Percentiles rank a stretch among this genome's conserved stretches.
Conservation (phyloP, 2,888 invertebrate species). For the Drosophila parthenogenetica region DNA sequence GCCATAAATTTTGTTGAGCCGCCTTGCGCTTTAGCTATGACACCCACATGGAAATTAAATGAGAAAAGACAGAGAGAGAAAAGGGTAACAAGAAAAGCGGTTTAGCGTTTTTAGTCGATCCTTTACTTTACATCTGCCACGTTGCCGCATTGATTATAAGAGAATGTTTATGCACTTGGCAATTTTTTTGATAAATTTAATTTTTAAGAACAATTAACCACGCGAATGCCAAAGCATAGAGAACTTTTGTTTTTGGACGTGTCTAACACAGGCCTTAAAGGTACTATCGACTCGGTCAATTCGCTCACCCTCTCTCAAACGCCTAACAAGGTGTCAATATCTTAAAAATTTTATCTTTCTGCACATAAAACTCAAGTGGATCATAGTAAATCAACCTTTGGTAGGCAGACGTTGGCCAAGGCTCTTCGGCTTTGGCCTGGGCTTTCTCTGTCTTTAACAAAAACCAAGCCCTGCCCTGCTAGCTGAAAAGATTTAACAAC, state of each 20-base stretch:
- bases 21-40: conserved; percentile 52
- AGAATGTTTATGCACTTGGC: conserved; percentile 70
- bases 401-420: conserved; percentile 58
- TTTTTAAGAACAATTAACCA: conserved; percentile 78
- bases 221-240: conserved; percentile 58
- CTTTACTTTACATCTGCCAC: conserved; percentile 42
- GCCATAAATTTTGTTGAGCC: conserved; percentile 72
- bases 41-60: conserved; percentile 62
- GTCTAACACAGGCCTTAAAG: conserved; percentile 37
- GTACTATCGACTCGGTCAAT: conserved; percentile 5
- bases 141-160: conserved; percentile 54
- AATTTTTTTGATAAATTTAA: conserved; percentile 65
- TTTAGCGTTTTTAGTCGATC: conserved; percentile 11
- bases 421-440: conserved; percentile 9
- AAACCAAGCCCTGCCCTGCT: conserved; percentile 21
- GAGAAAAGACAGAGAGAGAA: neutral
- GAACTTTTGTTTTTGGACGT: conserved; percentile 39
- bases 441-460: neutral
- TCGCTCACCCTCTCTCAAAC: conserved; percentile 62
- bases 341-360: conserved; percentile 82
- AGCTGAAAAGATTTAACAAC: conserved; percentile 53
- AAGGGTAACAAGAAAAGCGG: conserved; percentile 14
- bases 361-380: conserved; percentile 83
- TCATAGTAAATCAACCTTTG: conserved; percentile 83
- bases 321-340: conserved; percentile 84